phyloP scores from a whole-genome alignment of 1,140 invertebrate species.

The Drosophila sproati region DNA sequence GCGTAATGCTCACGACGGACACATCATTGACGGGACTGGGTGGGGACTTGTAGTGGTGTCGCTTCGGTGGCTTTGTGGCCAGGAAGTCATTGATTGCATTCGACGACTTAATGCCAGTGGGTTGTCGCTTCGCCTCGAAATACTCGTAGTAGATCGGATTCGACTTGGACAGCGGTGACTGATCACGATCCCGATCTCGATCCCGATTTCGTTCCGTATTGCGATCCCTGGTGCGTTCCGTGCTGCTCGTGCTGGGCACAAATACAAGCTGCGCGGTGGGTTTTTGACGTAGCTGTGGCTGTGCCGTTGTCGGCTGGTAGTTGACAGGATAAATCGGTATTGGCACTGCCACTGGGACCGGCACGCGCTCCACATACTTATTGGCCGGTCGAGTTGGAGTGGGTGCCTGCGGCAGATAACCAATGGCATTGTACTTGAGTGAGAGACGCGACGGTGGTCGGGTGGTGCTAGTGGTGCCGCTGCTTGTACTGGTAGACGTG shows the following conservation, averaged over 20 bases:
- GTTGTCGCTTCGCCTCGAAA: constrained; percentile 79
- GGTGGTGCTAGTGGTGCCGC: constrained; percentile 15
- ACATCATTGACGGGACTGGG: constrained; percentile 59
- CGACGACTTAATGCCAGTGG: constrained; percentile 51
- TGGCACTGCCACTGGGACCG: constrained; percentile 74
- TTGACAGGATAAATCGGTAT: constrained; percentile 76
- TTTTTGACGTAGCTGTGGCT: constrained; percentile 4
- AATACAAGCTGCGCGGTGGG: constrained; percentile 53
- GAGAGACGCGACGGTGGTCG: constrained; percentile 30
- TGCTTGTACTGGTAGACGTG: constrained; percentile 23
- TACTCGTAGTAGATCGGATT: constrained; percentile 84
- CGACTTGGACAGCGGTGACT: constrained; percentile 66
- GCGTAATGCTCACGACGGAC: constrained; percentile 76
- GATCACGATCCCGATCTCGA: constrained; percentile 23
- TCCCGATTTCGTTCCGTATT: constrained; percentile 14
- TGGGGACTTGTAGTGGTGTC: constrained; percentile 59
- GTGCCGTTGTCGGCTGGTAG: constrained; percentile 56
- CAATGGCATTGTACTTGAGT: constrained; percentile 60
- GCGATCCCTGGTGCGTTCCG: constrained; percentile 29
- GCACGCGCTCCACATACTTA: constrained; percentile 70
- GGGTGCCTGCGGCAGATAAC: constrained; percentile 42
- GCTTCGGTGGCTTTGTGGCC: constrained; percentile 69
- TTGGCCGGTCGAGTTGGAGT: constrained; percentile 17
- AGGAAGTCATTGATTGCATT: constrained; percentile 74
- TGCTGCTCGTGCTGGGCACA: constrained; percentile 59